These are phyloP conservation scores for Falco rusticolus DNA, from an alignment of 2,797 vertebrate species.

Conservation along the genomic window DNA sequence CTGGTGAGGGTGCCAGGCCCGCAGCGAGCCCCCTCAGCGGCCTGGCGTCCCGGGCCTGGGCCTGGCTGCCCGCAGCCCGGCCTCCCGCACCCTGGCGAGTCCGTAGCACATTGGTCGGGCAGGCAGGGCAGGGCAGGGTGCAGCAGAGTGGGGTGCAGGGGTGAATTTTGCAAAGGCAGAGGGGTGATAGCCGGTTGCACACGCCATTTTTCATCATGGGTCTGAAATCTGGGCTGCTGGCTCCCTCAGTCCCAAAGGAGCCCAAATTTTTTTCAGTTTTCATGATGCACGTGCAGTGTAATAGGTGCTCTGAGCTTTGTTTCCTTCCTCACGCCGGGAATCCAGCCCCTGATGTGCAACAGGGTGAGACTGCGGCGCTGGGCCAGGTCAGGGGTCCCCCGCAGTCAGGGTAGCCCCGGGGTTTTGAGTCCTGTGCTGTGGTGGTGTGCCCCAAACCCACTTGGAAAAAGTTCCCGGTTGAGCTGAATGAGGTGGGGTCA, in stretches of 20 bases:
- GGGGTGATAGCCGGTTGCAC: too few relatives aligned
- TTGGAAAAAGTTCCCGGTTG: neutral
- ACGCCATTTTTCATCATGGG: rapidly evolving
- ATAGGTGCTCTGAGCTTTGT: rapidly evolving
- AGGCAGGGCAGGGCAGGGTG: neutral
- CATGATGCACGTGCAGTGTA: rapidly evolving
- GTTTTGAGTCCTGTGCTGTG: neutral
- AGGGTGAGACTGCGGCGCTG: rapidly evolving
- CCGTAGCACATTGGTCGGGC: neutral
- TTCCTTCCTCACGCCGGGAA: rapidly evolving
- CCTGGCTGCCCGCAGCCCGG: too few relatives aligned
- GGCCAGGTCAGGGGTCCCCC: too few relatives aligned
- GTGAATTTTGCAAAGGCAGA: neutral
- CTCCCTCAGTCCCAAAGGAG: neutral
- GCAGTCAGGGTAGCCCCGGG: rapidly evolving
- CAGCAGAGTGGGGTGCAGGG: too few relatives aligned
- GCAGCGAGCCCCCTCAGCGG: neutral
- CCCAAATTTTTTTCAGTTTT: rapidly evolving
- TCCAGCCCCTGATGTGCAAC: neutral
- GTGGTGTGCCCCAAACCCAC: neutral
- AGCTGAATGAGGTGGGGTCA: neutral
- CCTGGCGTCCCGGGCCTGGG: too few relatives aligned
- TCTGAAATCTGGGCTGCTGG: neutral
- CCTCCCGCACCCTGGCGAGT: neutral
- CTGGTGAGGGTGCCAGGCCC: neutral